phyloP scores from a whole-genome alignment of 2,113 vertebrate species.

The Silurus meridionalis region DNA sequence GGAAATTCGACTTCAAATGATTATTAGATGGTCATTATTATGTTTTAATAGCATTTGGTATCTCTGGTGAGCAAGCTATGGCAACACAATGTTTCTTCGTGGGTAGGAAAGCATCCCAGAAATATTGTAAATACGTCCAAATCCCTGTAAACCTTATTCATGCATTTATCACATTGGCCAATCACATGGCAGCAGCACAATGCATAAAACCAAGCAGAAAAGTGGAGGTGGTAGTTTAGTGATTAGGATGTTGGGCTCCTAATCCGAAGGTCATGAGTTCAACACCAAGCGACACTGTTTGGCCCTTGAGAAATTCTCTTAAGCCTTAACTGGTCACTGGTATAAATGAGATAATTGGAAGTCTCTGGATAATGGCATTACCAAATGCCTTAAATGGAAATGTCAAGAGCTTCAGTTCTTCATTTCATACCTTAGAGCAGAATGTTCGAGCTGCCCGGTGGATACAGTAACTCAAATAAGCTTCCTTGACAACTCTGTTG shows the following conservation, averaged over 20 bases:
- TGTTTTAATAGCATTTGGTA: not conserved
- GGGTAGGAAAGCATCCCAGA: not conserved
- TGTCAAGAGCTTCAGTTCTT: not conserved
- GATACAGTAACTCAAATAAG: not conserved
- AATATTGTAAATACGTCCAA: not conserved
- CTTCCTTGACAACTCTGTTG: not conserved
- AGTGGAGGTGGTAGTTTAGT: too few relatives aligned
- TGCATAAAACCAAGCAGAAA: not conserved
- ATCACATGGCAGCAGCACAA: not conserved
- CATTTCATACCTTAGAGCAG: not conserved
- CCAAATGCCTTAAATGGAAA: not conserved
- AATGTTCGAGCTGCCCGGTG: not conserved
- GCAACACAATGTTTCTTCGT: not conserved
- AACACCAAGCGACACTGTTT: too few relatives aligned
- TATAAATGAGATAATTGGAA: too few relatives aligned
- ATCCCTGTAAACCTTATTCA: not conserved
- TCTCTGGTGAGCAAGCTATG: not conserved
- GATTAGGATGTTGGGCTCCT: too few relatives aligned
- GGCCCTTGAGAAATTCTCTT: too few relatives aligned
- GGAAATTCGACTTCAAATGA: not conserved
- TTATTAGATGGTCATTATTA: not conserved
- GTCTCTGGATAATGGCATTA: too few relatives aligned
- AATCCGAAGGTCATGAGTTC: too few relatives aligned
- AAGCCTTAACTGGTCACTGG: too few relatives aligned
- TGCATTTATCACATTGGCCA: not conserved